A percentile compares a stretch with the other conserved stretches of the same genome.
phyloP scores from a whole-genome alignment of 2,797 vertebrate species.

The Pipistrellus pipistrellus region DNA sequence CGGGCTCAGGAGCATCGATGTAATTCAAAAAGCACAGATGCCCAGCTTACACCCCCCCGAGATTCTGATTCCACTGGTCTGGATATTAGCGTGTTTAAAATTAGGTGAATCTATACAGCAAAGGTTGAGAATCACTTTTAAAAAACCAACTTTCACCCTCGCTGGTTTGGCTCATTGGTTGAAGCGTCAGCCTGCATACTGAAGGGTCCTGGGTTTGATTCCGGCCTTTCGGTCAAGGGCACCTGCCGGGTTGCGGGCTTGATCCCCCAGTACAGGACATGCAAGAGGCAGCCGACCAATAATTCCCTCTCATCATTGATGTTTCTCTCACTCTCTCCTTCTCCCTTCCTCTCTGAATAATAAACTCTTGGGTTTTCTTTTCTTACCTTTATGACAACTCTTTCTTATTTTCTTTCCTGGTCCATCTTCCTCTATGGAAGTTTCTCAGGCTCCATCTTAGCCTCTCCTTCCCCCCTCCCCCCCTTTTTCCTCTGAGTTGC shows the following conservation, averaged over 20 bases:
- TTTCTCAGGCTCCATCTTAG: neutral
- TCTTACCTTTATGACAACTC: neutral
- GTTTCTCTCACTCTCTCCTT: no score
- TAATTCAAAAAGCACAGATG: neutral
- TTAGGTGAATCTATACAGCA: neutral
- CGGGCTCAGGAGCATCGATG: neutral
- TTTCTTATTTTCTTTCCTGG: neutral
- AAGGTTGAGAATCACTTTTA: neutral
- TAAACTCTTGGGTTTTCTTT: neutral
- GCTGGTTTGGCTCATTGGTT: no score
- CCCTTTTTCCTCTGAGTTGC: no score
- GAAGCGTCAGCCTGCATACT: no score
- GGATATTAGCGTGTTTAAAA: neutral
- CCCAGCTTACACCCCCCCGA: neutral
- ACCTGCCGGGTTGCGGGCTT: no score
- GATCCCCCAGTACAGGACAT: no score
- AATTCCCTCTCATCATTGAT: no score
- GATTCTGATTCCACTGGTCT: neutral
- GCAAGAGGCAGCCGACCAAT: no score
- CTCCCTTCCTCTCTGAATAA: neutral
- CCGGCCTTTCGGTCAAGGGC: no score
- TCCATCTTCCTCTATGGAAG: neutral
- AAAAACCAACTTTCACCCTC: no score
- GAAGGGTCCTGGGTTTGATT: no score
- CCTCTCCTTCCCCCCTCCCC: no score